These are phyloP conservation scores for Hiodon alosoides DNA, from an alignment of 2,113 vertebrate genomes.

Conservation along the genomic window DNA sequence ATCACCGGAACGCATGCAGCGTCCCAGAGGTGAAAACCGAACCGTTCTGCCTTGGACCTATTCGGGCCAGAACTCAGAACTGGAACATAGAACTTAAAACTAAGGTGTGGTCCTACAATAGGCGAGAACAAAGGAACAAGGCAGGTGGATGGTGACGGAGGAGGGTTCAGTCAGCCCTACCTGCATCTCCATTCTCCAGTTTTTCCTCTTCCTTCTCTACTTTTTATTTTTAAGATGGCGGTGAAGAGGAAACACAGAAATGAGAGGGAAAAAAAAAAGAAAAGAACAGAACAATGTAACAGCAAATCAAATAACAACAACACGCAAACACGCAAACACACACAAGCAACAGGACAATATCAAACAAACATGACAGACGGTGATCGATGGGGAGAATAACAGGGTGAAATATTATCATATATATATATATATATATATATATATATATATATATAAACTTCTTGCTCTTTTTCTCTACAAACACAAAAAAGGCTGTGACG, in stretches of 20 bases:
- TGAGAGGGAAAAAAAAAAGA: slow-evolving; percentile 3
- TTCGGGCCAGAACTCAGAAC: no score
- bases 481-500: no score
- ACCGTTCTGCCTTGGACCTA: no score
- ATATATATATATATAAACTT: no score
- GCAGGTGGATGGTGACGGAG: neutral
- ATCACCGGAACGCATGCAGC: no score
- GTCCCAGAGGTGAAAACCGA: no score
- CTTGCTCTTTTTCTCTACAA: no score
- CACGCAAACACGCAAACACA: neutral
- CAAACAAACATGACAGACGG: neutral
- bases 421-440: neutral
- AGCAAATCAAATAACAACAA: neutral
- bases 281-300: neutral
- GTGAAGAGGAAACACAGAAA: slow-evolving; percentile 29
- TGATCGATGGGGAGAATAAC: neutral
- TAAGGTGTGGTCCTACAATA: no score
- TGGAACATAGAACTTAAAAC: no score
- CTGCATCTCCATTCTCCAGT: slow-evolving; percentile 60
- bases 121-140: no score
- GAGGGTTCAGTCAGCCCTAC: slow-evolving; percentile 37
- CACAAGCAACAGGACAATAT: neutral
- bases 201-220: slow-evolving; percentile 63
- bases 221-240: slow-evolving; percentile 42
- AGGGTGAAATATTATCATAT: neutral